Evolutionary conservation across 2,888 invertebrate genomes (phyloP).

Genomic region (Phyto melanocephala): DNA sequence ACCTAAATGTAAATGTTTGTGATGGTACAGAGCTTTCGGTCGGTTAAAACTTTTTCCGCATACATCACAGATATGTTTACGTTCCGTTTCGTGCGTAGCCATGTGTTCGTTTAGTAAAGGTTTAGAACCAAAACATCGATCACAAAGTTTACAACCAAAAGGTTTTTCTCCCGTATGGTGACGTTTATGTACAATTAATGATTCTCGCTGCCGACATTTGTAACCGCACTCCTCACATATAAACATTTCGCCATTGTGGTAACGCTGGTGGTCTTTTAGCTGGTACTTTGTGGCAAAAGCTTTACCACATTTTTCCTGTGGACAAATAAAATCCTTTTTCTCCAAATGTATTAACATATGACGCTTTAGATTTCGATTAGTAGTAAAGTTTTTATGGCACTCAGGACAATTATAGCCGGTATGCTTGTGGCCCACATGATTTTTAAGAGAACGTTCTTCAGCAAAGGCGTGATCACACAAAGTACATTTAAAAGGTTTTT

Average conservation of each 20-base stretch:
- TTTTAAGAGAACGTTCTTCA: conserved; percentile 34
- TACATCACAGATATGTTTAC: conserved; percentile 69
- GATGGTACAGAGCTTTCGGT: conserved; percentile 69
- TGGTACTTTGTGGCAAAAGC: conserved; percentile 71
- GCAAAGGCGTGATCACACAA: conserved; percentile 45
- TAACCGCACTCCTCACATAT: conserved; percentile 66
- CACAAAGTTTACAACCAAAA: conserved; percentile 66
- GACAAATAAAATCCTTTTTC: conserved; percentile 68
- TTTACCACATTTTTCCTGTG: conserved; percentile 71
- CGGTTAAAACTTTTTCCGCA: conserved; percentile 71
- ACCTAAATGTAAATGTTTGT: conserved; percentile 70
- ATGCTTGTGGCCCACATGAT: conserved; percentile 34
- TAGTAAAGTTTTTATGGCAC: conserved; percentile 40
- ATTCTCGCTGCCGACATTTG: conserved; percentile 69
- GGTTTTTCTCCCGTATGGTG: conserved; percentile 75
- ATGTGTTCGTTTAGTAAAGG: conserved; percentile 66
- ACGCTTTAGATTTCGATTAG: conserved; percentile 39
- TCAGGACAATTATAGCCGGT: conserved; percentile 39
- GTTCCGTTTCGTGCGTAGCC: conserved; percentile 66
- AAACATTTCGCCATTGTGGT: conserved; percentile 64
- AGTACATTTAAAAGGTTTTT: conserved; percentile 50
- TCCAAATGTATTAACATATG: conserved; percentile 49
- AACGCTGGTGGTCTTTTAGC: conserved; percentile 66
- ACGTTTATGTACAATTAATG: conserved; percentile 72
- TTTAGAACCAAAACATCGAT: conserved; percentile 64